Base-by-base conservation (phyloP, 2,797 vertebrate species). In the Urosaurus nigricauda region DNA sequence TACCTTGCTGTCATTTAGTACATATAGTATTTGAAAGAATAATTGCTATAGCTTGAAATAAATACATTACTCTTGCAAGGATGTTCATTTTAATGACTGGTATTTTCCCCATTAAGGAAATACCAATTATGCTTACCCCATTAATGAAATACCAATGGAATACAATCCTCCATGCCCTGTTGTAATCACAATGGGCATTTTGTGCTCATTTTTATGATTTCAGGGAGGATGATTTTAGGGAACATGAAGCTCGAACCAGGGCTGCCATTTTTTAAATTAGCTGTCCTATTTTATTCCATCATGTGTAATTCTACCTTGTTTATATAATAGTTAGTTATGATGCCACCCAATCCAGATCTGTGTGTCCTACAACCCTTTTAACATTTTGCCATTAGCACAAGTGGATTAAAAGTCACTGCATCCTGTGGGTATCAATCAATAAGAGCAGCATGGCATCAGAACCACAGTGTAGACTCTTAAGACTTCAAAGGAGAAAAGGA, bases 371-470 rank as follows among this genome's bases (percentile, higher is more conserved):
- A 37, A 53, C 21, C 29, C 19, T 71, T 56, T 74, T 71, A 85
- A 73, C 16, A n/a, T 70, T 24, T 79, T 78, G 35, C 51, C 51
- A 79, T n/a, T 43, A 68, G 11, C 37, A 88, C n/a, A 73, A 40
- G 35, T 80, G 74, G 77, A 79, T 85, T 79, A 63, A 89, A 80
- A 37, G 35, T 53, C 53, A 71, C 21, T 8, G 2, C 71, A 21
- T 37, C 29, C 68, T 74, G 56, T 80, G 29, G 56, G 16, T 63
- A 73, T 79, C 40, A 85, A 29, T 85, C 68, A 60, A 80, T 37
- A 85, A 53, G 40, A 85, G 53, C 70, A 80, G 70, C 77, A 53
- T 73, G 83, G 60, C 77, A 80, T 58, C 51, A 47, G 56, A 60
- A 56, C 8, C 56, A 81, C 19, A 47, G 53, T 43, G 26, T 74